Base-by-base conservation (phyloP, 2,797 vertebrate genomes). In the Cyprinella venusta region DNA sequence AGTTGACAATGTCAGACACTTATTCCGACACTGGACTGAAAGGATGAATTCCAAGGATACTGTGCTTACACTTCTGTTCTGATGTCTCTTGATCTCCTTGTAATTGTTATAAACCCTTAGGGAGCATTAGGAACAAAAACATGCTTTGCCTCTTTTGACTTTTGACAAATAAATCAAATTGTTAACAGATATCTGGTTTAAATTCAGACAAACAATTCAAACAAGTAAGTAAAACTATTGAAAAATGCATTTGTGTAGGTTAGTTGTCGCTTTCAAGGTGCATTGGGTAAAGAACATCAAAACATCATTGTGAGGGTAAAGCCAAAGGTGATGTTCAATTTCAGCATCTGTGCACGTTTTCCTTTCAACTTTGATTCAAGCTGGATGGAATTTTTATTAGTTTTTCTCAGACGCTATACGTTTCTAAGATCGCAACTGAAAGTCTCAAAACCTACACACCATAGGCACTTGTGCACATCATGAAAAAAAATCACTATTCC, bases 321-420 rank as follows among this genome's bases (percentile, higher is more conserved):
- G 15, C 79, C 72, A 71, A 67, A 78, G 76, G 52, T 64, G 71
- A 74, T 76, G 40, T 92, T 88, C 91, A 88, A 80, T 89, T 87
- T 85, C 82, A 81, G 88, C 90, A 84, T 94, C 93, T 93, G 91
- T 94, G 92, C 82, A 68, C 72, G 61, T 87, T 88, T 85, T 86
- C 90, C 87, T 89, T 89, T 68, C 79, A 70, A 80, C 89, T 91
- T 89, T 84, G 26, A 84, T 91, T 84, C 89, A 87, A 92, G 92
- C 92, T 91, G 92, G 89, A 91, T 92, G 92, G 95, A 92, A 94
- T 93, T 81, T 63, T 8, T 30, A 81, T 87, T 90, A 5, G 21
- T 56, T n/a, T 54, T 56, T 56, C 52, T 56, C 21, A 56, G 52
- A n/a, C 21, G 8, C 54, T 56, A n/a, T n/a, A n/a, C 21, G 1